Base-by-base conservation (phyloP, 2,888 invertebrate species). In the Tridacna crocea region DNA sequence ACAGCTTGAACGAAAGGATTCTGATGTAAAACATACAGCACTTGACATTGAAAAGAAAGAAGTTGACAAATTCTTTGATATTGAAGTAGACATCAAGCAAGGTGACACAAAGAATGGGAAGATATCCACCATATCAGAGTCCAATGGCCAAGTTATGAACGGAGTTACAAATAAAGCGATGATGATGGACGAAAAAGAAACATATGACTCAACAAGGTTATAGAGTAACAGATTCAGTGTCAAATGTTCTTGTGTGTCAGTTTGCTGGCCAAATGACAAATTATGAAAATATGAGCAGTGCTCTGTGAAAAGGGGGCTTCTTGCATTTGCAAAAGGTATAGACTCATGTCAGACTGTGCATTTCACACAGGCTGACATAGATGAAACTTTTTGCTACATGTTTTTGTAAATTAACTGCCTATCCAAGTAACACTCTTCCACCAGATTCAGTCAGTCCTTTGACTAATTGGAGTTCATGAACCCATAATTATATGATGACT, bases 51-150 rank as follows among this genome's bases (percentile, higher is more conserved):
- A 55, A 66, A 66, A 66, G n/a, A 36, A 17, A 66, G 66, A 15
- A 15, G 26, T 85, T 8, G 70, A 83, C 46, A 48, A 76, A 17
- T 79, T 72, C 63, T 83, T 85, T 72, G 85, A 85, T 47, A 77
- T 85, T 36, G 85, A 85, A 63, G 19, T 85, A 36, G 60, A 70
- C 13, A 24, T 65, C 8, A 79, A 72, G 22, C 60, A 58, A 26
- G 27, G n/a, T 12, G 68, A 17, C 4, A 55, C 24, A 19, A 27
- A 58, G 24, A 76, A 68, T 46, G 76, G 76, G 13, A 66, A 75
- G n/a, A 70, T 70, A 51, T 70, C 70, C 0, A 51, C 51, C 8
- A 51, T 48, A 48, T 63, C 61, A 12, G 70, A 26, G 51, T 46
- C 46, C 10, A 55, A 19, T 55, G 55, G 15, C 19, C 15, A 55